Percentiles rank a stretch among this genome's conserved stretches.
phyloP scores from a whole-genome alignment of 2,888 invertebrate genomes.

The Notocelia uddmanniana region DNA sequence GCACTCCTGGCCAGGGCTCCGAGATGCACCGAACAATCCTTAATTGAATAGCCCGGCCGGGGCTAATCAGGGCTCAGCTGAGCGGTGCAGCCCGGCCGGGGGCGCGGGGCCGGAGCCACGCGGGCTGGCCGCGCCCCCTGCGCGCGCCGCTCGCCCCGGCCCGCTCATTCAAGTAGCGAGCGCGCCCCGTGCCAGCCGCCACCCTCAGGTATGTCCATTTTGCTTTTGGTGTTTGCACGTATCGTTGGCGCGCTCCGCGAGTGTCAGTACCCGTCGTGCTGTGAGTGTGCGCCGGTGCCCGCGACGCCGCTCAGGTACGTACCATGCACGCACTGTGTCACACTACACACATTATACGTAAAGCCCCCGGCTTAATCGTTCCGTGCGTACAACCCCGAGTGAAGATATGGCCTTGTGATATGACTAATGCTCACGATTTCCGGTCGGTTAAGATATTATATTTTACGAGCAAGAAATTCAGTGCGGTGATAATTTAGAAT shows the following conservation, averaged over 20 bases:
- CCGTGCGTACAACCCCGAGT: slow-evolving; percentile 45
- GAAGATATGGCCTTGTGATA: slow-evolving; percentile 42
- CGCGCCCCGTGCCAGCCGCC: slow-evolving; percentile 83
- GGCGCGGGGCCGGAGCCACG: slow-evolving; percentile 82
- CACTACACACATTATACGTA: slow-evolving; percentile 56
- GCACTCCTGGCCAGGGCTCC: slow-evolving; percentile 65
- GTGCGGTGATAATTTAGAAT: slow-evolving; percentile 31
- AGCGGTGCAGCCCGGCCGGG: slow-evolving; percentile 72
- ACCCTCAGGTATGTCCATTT: slow-evolving; percentile 85
- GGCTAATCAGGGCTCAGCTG: slow-evolving; percentile 85
- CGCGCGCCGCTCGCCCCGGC: slow-evolving; percentile 86
- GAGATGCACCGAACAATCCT: slow-evolving; percentile 80
- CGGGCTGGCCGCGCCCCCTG: slow-evolving; percentile 87
- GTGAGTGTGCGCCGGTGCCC: slow-evolving; percentile 67
- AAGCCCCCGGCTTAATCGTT: slow-evolving; percentile 49
- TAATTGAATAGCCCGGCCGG: slow-evolving; percentile 84
- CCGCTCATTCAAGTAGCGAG: slow-evolving; percentile 84
- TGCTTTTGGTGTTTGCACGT: slow-evolving; percentile 83
- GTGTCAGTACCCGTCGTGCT: slow-evolving; percentile 72
- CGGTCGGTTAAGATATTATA: slow-evolving; percentile 15
- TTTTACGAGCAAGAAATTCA: slow-evolving; percentile 7
- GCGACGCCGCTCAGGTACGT: slow-evolving; percentile 65
- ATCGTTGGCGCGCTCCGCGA: slow-evolving; percentile 76
- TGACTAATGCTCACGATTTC: slow-evolving; percentile 26
- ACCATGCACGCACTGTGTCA: slow-evolving; percentile 68